Evolutionary conservation across 2,113 vertebrate genomes (phyloP), one percentile per base, ranked within the genome.

Genomic region (Trinectes maculatus): DNA sequence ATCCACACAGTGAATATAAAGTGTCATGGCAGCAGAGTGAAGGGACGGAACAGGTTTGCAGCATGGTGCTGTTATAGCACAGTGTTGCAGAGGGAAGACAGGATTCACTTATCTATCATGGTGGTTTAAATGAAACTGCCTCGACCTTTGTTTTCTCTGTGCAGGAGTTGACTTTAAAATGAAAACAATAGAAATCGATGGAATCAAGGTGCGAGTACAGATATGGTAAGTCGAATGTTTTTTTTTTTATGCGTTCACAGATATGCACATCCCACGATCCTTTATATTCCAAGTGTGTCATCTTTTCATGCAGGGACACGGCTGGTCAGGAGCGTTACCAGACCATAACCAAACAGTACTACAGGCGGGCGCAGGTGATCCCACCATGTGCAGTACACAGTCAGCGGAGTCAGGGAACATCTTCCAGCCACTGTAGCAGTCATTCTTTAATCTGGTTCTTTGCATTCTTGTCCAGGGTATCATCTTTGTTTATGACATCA

Each of bases 291-390:
- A 48, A 24, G 21, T 48, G 16, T 34, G 36, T 75, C 58, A 82
- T 52, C 81, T 6, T 21, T 66, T 39, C 78, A 7, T 66, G 21
- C 88, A 99, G 97, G 97, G 97, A 99, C 87, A 99, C 97, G 0
- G 97, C 97, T 0, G 97, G 97, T 8, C 97, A 99, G 89, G 97
- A 98, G 78, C 91, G 97, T 52, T 99, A 98, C 79, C 95, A 98
- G 90, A 98, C 96, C 56, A 98, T 98, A 79, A 98, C 96, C 55
- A 98, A 98, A 73, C 97, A 99, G 93, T 99, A 99, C 90, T 99
- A 98, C 84, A 93, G 97, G 66, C 85, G 97, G 43, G 97, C 97
- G 18, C 97, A 98, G 95, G 97, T 98, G 77, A 92, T 36, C 28
- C 48, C 15, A 62, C 16, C 6, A 4, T 49, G 36, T 11, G 12